phyloP scores from a whole-genome alignment of 2,888 invertebrate species.

The Melieria crassipennis region DNA sequence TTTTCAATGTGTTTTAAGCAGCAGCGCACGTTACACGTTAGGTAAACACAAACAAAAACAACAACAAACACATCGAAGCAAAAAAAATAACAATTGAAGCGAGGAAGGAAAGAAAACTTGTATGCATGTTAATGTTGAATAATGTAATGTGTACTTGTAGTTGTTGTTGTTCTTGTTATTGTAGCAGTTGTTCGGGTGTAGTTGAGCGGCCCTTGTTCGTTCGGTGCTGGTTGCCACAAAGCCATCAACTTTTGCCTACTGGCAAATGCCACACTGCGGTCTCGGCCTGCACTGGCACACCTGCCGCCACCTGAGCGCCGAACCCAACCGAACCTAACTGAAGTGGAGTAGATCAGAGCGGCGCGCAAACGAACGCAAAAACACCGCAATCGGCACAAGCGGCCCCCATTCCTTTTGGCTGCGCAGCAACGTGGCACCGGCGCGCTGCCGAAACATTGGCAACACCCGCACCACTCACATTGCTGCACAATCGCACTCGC shows the following conservation, averaged over 20 bases:
- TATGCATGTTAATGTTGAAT: constrained; percentile 4
- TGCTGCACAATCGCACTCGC: no score
- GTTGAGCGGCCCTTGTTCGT: no score
- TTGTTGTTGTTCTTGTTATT: neutral
- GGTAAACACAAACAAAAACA: no score
- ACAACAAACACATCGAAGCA: constrained; percentile 3
- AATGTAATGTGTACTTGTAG: constrained; percentile 1
- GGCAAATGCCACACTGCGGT: neutral
- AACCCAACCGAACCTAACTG: no score
- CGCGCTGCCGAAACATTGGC: no score
- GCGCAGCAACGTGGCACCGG: no score
- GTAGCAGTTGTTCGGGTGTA: no score
- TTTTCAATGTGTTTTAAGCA: no score
- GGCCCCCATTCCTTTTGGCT: constrained; percentile 11
- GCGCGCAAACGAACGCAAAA: constrained; percentile 6
- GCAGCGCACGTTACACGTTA: no score
- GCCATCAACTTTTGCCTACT: neutral
- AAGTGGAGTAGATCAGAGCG: neutral
- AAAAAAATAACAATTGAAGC: neutral
- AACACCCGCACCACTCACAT: no score
- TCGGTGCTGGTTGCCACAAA: neutral
- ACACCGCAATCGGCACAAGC: constrained; percentile 13
- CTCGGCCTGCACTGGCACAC: neutral
- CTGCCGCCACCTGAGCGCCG: neutral
- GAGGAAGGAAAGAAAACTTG: neutral